These are phyloP conservation scores for Charadrius vociferus DNA, from an alignment of 2,113 vertebrate species.

Conservation along the genomic window DNA sequence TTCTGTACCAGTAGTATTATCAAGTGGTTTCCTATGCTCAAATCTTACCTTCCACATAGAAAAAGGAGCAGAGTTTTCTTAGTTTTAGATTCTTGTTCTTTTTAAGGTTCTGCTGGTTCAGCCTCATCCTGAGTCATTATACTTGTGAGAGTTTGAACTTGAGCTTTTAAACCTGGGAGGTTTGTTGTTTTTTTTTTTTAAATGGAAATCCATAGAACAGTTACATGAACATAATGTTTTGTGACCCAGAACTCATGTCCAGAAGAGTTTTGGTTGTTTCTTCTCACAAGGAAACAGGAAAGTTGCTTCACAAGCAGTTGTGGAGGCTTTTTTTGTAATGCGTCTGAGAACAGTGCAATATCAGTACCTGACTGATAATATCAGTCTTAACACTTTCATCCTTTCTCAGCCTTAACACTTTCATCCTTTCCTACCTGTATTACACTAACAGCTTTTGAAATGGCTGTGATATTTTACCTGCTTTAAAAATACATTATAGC, in stretches of 20 bases:
- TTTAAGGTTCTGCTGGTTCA: not conserved
- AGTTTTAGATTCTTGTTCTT: not conserved
- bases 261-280: not conserved
- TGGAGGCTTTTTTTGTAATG: not conserved
- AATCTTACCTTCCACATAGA: not conserved
- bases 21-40: not conserved
- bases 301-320: not conserved
- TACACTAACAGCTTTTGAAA: not conserved
- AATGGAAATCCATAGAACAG: not conserved
- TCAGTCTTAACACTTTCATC: not conserved
- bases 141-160: not conserved
- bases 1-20: not conserved
- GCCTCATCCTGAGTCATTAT: not conserved
- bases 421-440: not conserved
- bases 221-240: not conserved
- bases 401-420: not conserved
- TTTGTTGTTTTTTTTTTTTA: not conserved
- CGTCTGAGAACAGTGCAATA: not conserved
- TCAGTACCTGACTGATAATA: not conserved
- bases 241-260: not conserved
- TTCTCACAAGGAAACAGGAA: not conserved
- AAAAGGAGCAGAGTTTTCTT: not conserved
- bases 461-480: not conserved
- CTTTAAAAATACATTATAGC: not conserved
- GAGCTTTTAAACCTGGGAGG: not conserved